Conservation (phyloP, 2,113 vertebrate genomes). For the Podilymbus podiceps region DNA sequence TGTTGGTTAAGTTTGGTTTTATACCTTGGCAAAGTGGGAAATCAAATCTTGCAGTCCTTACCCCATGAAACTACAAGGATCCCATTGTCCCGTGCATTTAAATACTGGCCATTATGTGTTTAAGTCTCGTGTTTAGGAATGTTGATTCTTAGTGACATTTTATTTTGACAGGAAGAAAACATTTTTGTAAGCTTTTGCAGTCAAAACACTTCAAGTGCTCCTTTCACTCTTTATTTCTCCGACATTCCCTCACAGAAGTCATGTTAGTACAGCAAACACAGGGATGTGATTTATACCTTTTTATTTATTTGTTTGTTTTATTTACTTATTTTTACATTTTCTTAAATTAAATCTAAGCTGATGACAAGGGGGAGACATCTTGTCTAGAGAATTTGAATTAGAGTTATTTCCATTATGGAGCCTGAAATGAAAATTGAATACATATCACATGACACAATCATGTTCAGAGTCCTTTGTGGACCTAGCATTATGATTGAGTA, state of each 20-base stretch:
- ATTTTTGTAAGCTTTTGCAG: not conserved
- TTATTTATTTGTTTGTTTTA: not conserved
- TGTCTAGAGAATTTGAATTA: constrained; percentile 2
- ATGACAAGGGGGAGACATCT: not conserved
- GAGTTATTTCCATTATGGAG: constrained; percentile 8
- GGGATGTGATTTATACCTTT: not conserved
- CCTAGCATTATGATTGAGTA: not conserved
- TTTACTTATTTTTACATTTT: not conserved
- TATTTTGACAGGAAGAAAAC: not conserved
- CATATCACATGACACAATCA: not conserved
- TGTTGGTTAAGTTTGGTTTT: not conserved
- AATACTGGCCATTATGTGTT: too few species aligned
- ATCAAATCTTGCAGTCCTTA: not conserved
- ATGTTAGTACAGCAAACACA: not conserved
- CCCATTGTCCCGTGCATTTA: not conserved
- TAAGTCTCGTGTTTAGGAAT: not conserved
- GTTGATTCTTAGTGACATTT: not conserved
- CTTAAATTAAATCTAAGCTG: constrained; percentile 22
- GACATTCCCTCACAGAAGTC: not conserved
- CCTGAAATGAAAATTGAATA: constrained; percentile 28
- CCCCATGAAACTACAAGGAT: not conserved
- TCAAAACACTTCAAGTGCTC: not conserved
- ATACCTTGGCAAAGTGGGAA: not conserved
- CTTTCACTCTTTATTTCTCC: not conserved
- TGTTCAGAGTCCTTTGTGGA: not conserved